Conservation (phyloP, 1,140 invertebrate genomes). For the Cotesia vestalis region DNA sequence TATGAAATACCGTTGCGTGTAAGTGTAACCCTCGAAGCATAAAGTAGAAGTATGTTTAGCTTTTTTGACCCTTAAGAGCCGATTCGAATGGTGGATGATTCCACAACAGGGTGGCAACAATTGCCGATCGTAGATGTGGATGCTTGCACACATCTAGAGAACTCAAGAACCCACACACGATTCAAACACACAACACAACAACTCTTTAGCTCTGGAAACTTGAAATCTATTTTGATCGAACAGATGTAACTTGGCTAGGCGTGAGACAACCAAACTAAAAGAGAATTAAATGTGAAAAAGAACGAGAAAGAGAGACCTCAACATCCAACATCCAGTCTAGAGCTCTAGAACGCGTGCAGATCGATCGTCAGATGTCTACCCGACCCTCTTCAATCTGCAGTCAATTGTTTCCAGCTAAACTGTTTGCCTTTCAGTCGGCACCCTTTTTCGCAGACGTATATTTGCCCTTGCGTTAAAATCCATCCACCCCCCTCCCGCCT, state of each 20-base stretch:
- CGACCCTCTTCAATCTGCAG: conserved; percentile 65
- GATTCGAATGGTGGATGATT: background rate
- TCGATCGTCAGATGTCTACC: conserved; percentile 44
- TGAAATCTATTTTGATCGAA: conserved; percentile 60
- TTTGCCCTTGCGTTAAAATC: conserved; percentile 60
- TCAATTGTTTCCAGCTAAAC: conserved; percentile 68
- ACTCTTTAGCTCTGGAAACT: conserved; percentile 22
- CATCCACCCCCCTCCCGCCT: conserved; percentile 2
- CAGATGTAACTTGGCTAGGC: conserved; percentile 50
- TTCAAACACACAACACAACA: conserved; percentile 7
- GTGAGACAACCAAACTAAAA: conserved; percentile 25
- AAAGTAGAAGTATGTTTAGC: background rate
- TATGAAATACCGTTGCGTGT: background rate
- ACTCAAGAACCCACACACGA: conserved; percentile 30
- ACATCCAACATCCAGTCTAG: background rate
- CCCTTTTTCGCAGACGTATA: conserved; percentile 61
- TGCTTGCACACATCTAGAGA: conserved; percentile 20
- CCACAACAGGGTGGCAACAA: too few relatives aligned
- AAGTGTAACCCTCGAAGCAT: background rate
- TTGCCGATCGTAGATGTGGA: background rate
- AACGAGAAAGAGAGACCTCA: too few relatives aligned
- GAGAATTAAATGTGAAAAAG: too few relatives aligned
- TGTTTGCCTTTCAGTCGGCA: conserved; percentile 66
- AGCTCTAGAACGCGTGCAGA: conserved; percentile 37
- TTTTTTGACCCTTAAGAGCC: conserved; percentile 7